Conservation (phyloP, 2,797 vertebrate species). For the Clarias fuscus region DNA sequence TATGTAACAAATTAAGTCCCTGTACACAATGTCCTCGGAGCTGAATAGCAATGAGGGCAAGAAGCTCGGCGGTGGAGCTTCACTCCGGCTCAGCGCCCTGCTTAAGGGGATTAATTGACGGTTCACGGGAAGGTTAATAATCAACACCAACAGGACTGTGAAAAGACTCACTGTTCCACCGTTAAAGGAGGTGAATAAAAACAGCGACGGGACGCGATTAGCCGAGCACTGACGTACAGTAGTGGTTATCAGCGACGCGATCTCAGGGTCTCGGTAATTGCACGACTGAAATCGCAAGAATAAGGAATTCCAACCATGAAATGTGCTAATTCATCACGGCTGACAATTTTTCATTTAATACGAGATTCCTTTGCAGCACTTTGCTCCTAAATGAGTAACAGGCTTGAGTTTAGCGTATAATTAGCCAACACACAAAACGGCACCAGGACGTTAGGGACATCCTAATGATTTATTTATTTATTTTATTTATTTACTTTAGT, state of each 20-base stretch:
- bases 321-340: neutral
- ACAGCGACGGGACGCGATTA: neutral
- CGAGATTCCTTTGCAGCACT: neutral
- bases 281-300: neutral
- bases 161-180: constrained; percentile 64
- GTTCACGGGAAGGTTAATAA: constrained; percentile 77
- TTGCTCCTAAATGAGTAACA: neutral
- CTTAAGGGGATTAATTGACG: constrained; percentile 73
- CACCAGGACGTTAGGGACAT: neutral
- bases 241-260: constrained; percentile 1
- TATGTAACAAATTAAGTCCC: constrained; percentile 75
- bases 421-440: neutral
- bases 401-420: neutral
- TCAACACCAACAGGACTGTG: constrained; percentile 71
- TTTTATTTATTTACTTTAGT: neutral
- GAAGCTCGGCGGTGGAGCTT: constrained; percentile 51
- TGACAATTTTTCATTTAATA: constrained; percentile 9
- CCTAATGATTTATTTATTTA: neutral
- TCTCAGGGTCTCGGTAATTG: constrained; percentile 11
- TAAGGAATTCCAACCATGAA: neutral
- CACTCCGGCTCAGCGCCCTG: constrained; percentile 58
- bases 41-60: constrained; percentile 70
- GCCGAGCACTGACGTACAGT: neutral
- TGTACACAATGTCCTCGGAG: constrained; percentile 55
- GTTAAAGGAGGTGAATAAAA: constrained; percentile 55